Evolutionary conservation across 2,113 vertebrate genomes (phyloP).

Genomic region (Melanotaenia duboulayi): DNA sequence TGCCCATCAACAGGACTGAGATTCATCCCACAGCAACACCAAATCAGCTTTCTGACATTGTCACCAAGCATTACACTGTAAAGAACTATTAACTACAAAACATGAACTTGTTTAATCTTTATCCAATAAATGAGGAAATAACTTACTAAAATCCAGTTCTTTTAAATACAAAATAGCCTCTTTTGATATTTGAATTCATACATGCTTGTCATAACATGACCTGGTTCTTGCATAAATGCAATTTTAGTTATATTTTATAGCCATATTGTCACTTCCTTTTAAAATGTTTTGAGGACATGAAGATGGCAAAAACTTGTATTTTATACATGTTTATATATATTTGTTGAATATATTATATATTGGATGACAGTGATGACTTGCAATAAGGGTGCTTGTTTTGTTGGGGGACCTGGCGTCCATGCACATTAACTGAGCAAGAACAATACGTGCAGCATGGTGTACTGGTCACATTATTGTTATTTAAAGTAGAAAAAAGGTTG

Average conservation of each 20-base stretch:
- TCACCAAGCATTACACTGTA: conserved; percentile 79
- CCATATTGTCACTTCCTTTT: conserved; percentile 70
- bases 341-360: conserved; percentile 71
- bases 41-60: conserved; percentile 68
- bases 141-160: conserved; percentile 81
- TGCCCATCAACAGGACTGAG: conserved; percentile 55
- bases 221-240: conserved; percentile 75
- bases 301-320: conserved; percentile 72
- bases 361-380: conserved; percentile 72
- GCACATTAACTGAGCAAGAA: conserved; percentile 79
- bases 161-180: conserved; percentile 85
- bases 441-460: conserved; percentile 71
- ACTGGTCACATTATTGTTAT: conserved; percentile 61
- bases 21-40: conserved; percentile 67
- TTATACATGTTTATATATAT: conserved; percentile 75
- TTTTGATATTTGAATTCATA: conserved; percentile 78
- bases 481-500: conserved; percentile 69
- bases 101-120: conserved; percentile 76
- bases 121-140: conserved; percentile 80
- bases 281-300: conserved; percentile 72
- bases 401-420: conserved; percentile 75
- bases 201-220: conserved; percentile 83
- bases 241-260: conserved; percentile 76
- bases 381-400: conserved; percentile 72
- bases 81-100: conserved; percentile 83